Evolutionary conservation across 1,140 invertebrate species (phyloP), one percentile per base, ranked within the genome.

Genomic region (Sitophilus oryzae): DNA sequence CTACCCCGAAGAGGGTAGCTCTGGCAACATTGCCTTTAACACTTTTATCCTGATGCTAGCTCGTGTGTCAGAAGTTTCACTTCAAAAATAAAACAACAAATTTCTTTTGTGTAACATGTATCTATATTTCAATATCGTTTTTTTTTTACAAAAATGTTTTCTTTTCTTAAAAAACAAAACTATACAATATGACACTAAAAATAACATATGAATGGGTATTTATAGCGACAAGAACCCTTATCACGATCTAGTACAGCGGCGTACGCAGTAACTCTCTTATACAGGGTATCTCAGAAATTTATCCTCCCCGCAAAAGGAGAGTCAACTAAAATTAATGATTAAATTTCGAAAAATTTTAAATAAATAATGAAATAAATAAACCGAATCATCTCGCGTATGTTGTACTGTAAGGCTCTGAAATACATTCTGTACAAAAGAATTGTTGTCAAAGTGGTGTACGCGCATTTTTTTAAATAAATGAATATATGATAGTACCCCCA

Each of bases 401-500:
- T n/a, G n/a, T n/a, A n/a, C n/a, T n/a, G 23, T 18, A 20, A 34
- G n/a, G 36, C 50, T 18, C 52, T 56, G 53, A 50, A 56, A 19
- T 3, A 20, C 14, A 35, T 18, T 18, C 38, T 18, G 3, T 3
- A 23, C 16, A 23, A 44, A 44, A 25, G 41, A 15, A 16, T 14
- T 19, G 8, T 25, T 23, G 16, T 38, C 34, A n/a, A 11, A 20
- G 19, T 35, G 51, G 51, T 52, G 37, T 52, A 45, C 50, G 50
- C 38, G 23, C 14, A n/a, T n/a, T n/a, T n/a, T n/a, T n/a, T n/a
- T n/a, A n/a, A 59, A 60, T 36, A 43, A 63, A 63, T 64, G 61
- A 64, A 52, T 60, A 69, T 70, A 72, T 72, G 71, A 72, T 72
- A 72, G 68, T 72, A 72, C 71, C 71, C 63, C 71, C 71, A 72